phyloP scores from a whole-genome alignment of 2,113 vertebrate genomes.

The Motacilla tschutschensis region DNA sequence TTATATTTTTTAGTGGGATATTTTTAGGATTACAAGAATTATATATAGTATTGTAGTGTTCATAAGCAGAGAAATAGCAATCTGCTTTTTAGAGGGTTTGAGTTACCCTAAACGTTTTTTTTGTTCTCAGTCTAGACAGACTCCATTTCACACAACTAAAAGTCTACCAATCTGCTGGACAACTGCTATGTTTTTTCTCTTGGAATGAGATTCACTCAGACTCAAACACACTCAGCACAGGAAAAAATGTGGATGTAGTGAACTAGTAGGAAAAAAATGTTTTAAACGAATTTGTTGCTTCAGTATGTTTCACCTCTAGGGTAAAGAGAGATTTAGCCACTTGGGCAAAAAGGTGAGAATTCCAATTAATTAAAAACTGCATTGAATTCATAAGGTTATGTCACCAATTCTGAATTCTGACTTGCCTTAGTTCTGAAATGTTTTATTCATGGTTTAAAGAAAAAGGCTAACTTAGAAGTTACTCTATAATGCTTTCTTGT shows the following conservation, averaged over 20 bases:
- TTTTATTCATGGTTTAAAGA: neutral
- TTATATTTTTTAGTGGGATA: neutral
- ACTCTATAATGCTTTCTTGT: neutral
- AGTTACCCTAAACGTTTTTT: neutral
- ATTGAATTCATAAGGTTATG: neutral
- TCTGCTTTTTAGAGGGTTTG: neutral
- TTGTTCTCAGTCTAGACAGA: neutral
- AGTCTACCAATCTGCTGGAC: neutral
- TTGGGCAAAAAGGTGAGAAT: neutral
- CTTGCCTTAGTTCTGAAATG: neutral
- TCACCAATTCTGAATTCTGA: neutral
- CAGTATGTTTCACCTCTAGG: neutral
- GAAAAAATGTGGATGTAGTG: neutral
- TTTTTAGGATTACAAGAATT: neutral
- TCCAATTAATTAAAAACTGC: neutral
- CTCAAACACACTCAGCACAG: neutral
- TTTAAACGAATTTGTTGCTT: neutral
- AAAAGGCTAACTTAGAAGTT: neutral
- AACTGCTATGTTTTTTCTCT: neutral
- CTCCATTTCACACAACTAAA: neutral
- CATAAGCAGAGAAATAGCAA: neutral
- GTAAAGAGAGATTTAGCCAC: neutral
- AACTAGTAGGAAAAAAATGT: neutral
- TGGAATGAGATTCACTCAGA: neutral
- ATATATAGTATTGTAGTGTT: neutral